Conservation (phyloP, 1,140 invertebrate genomes). For the Drosophila prosaltans region DNA sequence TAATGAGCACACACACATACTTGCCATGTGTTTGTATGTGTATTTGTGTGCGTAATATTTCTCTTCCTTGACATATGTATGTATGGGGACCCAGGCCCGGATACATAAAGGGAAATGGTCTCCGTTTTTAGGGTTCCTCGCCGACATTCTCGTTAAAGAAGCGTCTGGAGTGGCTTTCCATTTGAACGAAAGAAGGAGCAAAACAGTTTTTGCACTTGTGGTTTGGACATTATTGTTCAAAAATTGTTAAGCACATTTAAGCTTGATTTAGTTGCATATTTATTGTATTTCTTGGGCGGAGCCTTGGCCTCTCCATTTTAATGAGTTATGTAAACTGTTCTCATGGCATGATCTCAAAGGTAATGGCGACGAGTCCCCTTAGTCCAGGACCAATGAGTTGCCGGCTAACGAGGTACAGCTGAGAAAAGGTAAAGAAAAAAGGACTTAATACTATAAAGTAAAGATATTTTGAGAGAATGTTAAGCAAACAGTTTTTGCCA, state of each 20-base stretch:
- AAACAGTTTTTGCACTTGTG: slow-evolving; percentile 68
- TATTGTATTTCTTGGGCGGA: slow-evolving; percentile 62
- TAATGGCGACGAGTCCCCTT: slow-evolving; percentile 3
- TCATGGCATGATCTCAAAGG: neutral
- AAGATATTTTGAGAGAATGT: neutral
- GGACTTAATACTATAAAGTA: neutral
- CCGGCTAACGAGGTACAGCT: neutral
- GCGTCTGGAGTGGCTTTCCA: slow-evolving; percentile 49
- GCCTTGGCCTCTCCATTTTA: slow-evolving; percentile 49
- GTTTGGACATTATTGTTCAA: slow-evolving; percentile 76
- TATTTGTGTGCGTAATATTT: slow-evolving; percentile 73
- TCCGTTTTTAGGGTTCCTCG: neutral
- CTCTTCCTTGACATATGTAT: slow-evolving; percentile 69
- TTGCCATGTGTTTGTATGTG: slow-evolving; percentile 29
- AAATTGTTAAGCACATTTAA: slow-evolving; percentile 80
- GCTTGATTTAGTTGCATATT: slow-evolving; percentile 80
- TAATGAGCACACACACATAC: slow-evolving; percentile 58
- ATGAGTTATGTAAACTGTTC: slow-evolving; percentile 75
- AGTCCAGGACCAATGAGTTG: neutral
- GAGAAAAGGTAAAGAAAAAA: neutral
- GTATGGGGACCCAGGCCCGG: slow-evolving; percentile 24
- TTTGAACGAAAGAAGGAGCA: neutral
- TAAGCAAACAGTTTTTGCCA: neutral
- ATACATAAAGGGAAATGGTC: slow-evolving; percentile 4
- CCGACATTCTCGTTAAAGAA: slow-evolving; percentile 61